Evolutionary conservation across 2,888 invertebrate species (phyloP).

Genomic region (Elaeidobius kamerunicus): DNA sequence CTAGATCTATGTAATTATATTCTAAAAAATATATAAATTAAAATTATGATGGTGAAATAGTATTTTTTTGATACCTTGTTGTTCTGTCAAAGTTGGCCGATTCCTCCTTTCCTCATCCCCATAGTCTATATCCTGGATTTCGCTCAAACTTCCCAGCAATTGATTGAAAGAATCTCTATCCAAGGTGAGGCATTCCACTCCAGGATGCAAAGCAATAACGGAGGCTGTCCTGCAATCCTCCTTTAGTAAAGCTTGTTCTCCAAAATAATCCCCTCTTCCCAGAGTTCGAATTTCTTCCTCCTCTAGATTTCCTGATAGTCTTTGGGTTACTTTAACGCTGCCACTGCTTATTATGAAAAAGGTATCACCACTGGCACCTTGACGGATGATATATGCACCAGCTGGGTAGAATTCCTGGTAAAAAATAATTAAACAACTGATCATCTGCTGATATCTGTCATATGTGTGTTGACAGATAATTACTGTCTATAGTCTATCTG

Average conservation of each 20-base stretch:
- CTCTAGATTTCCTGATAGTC: conserved; percentile 46
- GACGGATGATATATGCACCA: conserved; percentile 62
- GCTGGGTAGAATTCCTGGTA: conserved; percentile 61
- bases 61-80: conserved; percentile 34
- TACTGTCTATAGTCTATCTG: too few species aligned
- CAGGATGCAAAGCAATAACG: conserved; percentile 60
- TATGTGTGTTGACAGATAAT: too few species aligned
- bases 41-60: neutral
- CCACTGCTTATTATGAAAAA: conserved; percentile 65
- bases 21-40: conserved; percentile 36
- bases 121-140: conserved; percentile 70
- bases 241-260: conserved; percentile 62
- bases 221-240: conserved; percentile 68
- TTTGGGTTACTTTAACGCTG: conserved; percentile 55
- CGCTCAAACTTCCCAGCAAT: conserved; percentile 72
- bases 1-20: conserved; percentile 48
- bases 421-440: too few species aligned
- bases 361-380: conserved; percentile 62
- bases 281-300: conserved; percentile 59
- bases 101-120: conserved; percentile 60
- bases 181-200: conserved; percentile 64
- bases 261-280: conserved; percentile 62
- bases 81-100: conserved; percentile 43
- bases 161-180: conserved; percentile 70
- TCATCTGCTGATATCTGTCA: too few species aligned